Evolutionary conservation across 92 coral and sea anemone genomes (phyloP), one percentile per base, ranked within the genome.

Genomic region (Pocillopora meandrina): DNA sequence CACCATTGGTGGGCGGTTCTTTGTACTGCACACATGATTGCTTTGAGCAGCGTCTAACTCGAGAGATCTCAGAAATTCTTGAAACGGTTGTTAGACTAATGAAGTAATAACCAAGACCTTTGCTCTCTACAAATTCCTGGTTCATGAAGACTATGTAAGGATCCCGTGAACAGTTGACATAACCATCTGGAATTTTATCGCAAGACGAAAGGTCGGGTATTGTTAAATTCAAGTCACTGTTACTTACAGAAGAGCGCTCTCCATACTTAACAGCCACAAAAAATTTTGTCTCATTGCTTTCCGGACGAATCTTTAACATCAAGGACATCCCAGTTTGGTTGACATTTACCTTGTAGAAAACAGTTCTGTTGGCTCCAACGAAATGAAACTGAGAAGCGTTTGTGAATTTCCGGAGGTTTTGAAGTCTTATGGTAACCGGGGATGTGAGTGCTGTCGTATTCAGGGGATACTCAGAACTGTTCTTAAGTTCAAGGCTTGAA

Each of bases 11-110:
- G 49, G 97, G 97, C 11, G 94, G 89, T n/a, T 91, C 91, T 82
- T 93, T 93, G 55, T 89, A 90, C 69, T 91, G 93, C 19, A 89
- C 91, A 55, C 97, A 93, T 0, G 97, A 93, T 18, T 91, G 75
- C 56, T 91, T 91, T 9, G 85, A 68, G 31, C 94, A 93, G 8
- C 72, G 72, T 42, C 35, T 67, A 8, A 12, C 72, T 67, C 72
- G 72, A 31, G 72, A 67, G 47, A 13, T 33, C 10, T 10, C 52
- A 67, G 72, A 33, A 67, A 12, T 36, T 26, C 71, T 49, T 19
- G 78, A 70, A 31, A 36, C 62, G 56, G 49, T 49, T 62, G 34
- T 35, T 8, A 77, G 57, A 23, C 75, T 62, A 59, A 77, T 18
- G 11, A 62, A 70, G 52, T 61, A 80, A 55, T 55, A 35, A 18